Evolutionary conservation across 2,113 vertebrate species (phyloP), one percentile per base, ranked within the genome.

Genomic region (Silurus asotus): DNA sequence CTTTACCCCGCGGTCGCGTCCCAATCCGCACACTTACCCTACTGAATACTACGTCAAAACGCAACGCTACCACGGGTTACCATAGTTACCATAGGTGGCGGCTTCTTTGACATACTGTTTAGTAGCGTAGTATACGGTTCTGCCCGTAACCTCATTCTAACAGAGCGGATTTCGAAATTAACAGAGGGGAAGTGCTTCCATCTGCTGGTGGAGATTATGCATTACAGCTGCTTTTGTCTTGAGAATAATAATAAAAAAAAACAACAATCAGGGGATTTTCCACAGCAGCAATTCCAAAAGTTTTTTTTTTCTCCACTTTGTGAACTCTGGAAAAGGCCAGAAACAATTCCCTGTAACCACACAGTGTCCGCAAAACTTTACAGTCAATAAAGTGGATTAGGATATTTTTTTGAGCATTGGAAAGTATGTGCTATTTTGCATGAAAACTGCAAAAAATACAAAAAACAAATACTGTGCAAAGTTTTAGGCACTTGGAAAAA

Each of bases 131-230:
- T 61, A 25, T 74, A 69, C 55, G 82, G 82, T 72, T 84, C 74
- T 74, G 82, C 7, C 74, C 82, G 69, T 75, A 81, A 53, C 74
- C 82, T 20, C 45, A 81, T 81, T 85, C 76, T 14, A 56, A 69
- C 61, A 10, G 58, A 48, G 58, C 56, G 13, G 48, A 10, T 62
- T 77, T 87, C 67, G 56, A 7, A 90, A 58, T 90, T 87, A 93
- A 93, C 83, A 89, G 82, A 91, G 86, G 91, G 90, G 88, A 91
- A 85, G 92, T 93, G 93, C 94, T 94, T 94, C 89, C 94, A 94
- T 93, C 96, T 95, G 94, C 95, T 82, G 93, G 94, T n/a, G 69
- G 55, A 13, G 23, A 4, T 28, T 0, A 65, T 0, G 45, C 4
- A 55, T 15, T 0, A n/a, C 59, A 19, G 53, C 19, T 51, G 48